Conservation (phyloP, 2,797 vertebrate species). For the Phyllotis vaccarum region DNA sequence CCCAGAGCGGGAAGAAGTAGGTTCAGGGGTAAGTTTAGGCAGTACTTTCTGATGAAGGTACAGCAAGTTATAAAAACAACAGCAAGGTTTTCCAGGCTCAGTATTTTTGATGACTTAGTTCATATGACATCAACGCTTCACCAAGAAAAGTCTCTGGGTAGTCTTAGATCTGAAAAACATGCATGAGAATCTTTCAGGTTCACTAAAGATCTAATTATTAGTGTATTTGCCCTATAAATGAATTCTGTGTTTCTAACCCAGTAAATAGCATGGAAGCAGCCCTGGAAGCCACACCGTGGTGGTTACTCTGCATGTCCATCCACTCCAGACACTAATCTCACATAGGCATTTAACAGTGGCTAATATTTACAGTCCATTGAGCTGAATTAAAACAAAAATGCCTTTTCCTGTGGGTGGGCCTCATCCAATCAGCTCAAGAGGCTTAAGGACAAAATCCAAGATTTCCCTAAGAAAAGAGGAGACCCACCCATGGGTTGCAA, state of each 20-base stretch:
- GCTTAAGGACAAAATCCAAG: not conserved
- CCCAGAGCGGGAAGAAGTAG: not conserved
- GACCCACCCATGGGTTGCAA: not conserved
- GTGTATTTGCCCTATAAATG: not conserved
- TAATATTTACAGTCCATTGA: not conserved
- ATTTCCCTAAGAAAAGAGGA: slow-evolving; percentile 17
- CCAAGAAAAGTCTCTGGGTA: not conserved
- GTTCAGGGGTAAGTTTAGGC: not conserved
- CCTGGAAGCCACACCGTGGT: no score
- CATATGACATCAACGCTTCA: not conserved
- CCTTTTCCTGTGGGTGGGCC: not conserved
- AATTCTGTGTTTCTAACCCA: not conserved
- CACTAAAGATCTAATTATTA: not conserved
- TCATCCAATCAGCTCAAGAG: not conserved
- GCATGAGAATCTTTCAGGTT: not conserved
- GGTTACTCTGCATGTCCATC: not conserved
- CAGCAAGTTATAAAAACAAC: not conserved
- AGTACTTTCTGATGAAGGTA: not conserved
- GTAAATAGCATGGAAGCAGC: not conserved
- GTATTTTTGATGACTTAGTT: not conserved
- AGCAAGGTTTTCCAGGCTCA: not conserved
- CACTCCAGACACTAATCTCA: not conserved
- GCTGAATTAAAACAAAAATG: not conserved
- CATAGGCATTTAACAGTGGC: not conserved
- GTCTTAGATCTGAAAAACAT: not conserved